phyloP scores from a whole-genome alignment of 2,888 invertebrate genomes.

The Rhabditophanes sp. region DNA sequence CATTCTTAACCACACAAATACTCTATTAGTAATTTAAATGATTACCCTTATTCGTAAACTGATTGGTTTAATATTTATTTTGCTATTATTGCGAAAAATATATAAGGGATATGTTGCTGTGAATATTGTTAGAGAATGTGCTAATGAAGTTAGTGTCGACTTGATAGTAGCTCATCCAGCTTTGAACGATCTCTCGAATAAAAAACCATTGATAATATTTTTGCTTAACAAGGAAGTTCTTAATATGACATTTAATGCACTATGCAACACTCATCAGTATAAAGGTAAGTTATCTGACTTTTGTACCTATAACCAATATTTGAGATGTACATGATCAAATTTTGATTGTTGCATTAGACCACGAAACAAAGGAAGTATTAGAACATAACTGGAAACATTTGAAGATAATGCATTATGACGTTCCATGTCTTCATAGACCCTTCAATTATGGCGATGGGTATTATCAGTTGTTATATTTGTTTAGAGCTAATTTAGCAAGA shows the following conservation, averaged over 20 bases:
- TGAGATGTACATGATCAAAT: constrained; percentile 26
- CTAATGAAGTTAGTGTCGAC: constrained; percentile 18
- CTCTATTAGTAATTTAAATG: no score
- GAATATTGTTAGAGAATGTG: constrained; percentile 19
- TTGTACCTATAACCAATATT: constrained; percentile 2
- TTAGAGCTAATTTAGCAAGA: constrained; percentile 30
- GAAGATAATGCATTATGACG: constrained; percentile 15
- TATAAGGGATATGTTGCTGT: constrained; percentile 24
- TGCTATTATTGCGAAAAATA: constrained; percentile 24
- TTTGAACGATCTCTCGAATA: constrained; percentile 4
- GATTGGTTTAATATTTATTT: constrained; percentile 8
- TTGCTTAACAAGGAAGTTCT: constrained; percentile 35
- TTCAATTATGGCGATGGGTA: constrained; percentile 42
- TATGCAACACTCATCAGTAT: constrained; percentile 33
- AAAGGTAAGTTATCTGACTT: constrained; percentile 11
- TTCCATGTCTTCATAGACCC: constrained; percentile 25
- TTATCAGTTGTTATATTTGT: constrained; percentile 39
- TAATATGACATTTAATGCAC: constrained; percentile 41
- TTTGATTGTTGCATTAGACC: constrained; percentile 28
- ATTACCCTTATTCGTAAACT: no score
- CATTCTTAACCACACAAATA: no score
- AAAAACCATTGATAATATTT: constrained; percentile 18
- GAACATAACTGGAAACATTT: constrained; percentile 21
- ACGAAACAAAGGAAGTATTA: constrained; percentile 15
- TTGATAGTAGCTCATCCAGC: constrained; percentile 15